Evolutionary conservation across 2,797 vertebrate species (phyloP).

Genomic region (Eulemur albifrons): DNA sequence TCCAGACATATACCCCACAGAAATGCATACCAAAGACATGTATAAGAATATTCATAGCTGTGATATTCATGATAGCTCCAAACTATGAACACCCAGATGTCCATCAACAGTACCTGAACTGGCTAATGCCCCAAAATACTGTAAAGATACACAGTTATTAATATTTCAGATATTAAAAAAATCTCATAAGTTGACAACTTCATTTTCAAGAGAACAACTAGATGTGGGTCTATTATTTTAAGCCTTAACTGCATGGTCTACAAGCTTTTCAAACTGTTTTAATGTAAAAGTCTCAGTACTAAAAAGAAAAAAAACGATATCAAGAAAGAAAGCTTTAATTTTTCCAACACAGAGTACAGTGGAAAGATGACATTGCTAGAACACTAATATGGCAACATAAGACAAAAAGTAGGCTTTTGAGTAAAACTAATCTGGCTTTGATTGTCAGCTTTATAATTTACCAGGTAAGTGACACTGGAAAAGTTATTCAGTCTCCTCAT

Average conservation of each 20-base stretch:
- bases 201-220: conserved; percentile 18
- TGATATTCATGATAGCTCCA: background rate
- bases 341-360: conserved; percentile 4
- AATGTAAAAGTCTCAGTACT: background rate
- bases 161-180: conserved; percentile 14
- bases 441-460: background rate
- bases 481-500: background rate
- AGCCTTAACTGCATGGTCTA: background rate
- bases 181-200: background rate
- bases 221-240: background rate
- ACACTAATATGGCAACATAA: background rate
- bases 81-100: background rate
- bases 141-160: background rate
- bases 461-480: background rate
- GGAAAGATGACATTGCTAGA: background rate
- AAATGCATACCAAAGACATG: background rate
- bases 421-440: background rate
- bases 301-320: background rate
- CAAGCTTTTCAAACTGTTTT: background rate
- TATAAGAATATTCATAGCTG: background rate
- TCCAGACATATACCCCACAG: background rate
- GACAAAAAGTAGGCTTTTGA: background rate
- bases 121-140: background rate
- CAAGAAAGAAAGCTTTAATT: conserved; percentile 20
- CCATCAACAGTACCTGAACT: background rate